Conservation (phyloP, 2,888 invertebrate species). For the Allygus modestus region DNA sequence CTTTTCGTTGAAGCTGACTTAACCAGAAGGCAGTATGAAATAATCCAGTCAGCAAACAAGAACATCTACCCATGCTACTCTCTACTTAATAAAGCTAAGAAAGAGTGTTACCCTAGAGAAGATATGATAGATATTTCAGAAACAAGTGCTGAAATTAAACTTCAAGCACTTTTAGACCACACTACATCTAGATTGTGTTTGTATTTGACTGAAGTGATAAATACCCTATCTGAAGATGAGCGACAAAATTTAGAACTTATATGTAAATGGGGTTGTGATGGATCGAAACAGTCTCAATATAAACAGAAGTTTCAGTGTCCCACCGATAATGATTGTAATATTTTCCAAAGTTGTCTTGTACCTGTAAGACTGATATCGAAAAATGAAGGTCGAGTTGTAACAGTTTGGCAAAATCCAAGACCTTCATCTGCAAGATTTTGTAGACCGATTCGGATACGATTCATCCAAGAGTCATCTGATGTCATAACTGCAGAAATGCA, state of each 20-base stretch:
- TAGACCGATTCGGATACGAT: slow-evolving; percentile 71
- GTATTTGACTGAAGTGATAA: slow-evolving; percentile 34
- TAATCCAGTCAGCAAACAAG: too few relatives aligned
- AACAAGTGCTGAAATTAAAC: too few relatives aligned
- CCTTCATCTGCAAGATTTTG: slow-evolving; percentile 71
- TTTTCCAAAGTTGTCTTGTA: slow-evolving; percentile 71
- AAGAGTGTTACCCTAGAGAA: too few relatives aligned
- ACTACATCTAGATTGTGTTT: too few relatives aligned
- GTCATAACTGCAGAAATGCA: slow-evolving; percentile 68
- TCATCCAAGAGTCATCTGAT: slow-evolving; percentile 68
- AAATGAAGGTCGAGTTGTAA: slow-evolving; percentile 58
- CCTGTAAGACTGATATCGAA: slow-evolving; percentile 66
- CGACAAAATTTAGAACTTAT: slow-evolving; percentile 65
- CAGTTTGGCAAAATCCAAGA: slow-evolving; percentile 71
- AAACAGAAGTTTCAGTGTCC: slow-evolving; percentile 70
- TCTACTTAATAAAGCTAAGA: too few relatives aligned
- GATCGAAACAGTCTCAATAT: slow-evolving; percentile 70
- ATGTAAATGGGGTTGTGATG: slow-evolving; percentile 71
- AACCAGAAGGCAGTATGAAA: too few relatives aligned
- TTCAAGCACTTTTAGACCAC: too few relatives aligned
- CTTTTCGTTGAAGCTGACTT: too few relatives aligned
- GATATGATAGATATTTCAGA: too few relatives aligned
- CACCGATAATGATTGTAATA: slow-evolving; percentile 69
- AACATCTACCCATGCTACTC: too few relatives aligned
- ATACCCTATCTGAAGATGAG: slow-evolving; percentile 64